These are phyloP conservation scores for Drosophila multiciliata DNA, from an alignment of 2,888 invertebrate genomes.

Conservation along the genomic window DNA sequence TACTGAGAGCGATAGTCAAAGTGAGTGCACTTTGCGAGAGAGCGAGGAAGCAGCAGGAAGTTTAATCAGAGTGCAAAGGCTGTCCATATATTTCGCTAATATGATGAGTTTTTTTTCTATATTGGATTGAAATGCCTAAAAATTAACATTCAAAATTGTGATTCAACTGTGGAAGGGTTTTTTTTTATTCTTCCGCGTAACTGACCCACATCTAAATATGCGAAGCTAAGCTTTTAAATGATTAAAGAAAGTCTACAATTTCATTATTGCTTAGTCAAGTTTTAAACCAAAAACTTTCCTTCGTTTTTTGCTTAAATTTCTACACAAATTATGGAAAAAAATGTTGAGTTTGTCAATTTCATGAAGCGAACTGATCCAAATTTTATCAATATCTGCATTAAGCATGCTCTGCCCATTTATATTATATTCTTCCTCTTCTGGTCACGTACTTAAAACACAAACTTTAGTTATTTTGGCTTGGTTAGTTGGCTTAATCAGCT, in stretches of 20 bases:
- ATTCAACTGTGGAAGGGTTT: neutral
- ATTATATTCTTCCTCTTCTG: neutral
- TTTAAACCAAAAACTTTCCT: neutral
- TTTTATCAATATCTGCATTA: conserved; percentile 18
- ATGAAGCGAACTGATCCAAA: neutral
- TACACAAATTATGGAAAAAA: neutral
- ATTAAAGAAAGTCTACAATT: neutral
- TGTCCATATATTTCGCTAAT: neutral
- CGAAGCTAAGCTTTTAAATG: neutral
- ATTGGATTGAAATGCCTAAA: neutral
- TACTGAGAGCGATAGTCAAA: neutral
- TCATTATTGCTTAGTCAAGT: neutral
- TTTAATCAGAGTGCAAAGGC: conserved; percentile 3
- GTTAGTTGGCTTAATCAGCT: conserved; percentile 29
- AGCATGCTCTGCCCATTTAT: conserved; percentile 2
- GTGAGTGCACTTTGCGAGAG: neutral
- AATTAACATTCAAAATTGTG: neutral
- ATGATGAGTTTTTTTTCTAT: neutral
- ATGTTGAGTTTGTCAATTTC: neutral
- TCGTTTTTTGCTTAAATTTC: neutral
- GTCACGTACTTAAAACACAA: conserved; percentile 25
- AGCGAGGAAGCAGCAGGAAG: neutral
- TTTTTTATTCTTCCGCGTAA: neutral
- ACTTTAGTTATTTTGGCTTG: conserved; percentile 12
- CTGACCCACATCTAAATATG: neutral